These are phyloP conservation scores for Chlorops oryzae DNA, from an alignment of 1,140 invertebrate species.

Conservation along the genomic window DNA sequence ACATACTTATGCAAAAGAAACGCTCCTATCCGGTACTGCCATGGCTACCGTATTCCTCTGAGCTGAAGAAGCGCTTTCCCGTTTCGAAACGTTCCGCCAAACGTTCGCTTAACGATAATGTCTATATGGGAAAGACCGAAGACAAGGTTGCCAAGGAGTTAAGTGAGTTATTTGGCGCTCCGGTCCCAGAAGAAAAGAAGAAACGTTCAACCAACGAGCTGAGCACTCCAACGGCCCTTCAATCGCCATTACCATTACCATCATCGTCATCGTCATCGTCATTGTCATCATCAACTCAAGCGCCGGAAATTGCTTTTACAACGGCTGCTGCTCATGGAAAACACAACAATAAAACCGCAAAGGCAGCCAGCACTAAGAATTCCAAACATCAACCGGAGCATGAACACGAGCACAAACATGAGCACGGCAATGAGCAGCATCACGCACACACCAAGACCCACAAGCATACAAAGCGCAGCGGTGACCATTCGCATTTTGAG, in stretches of 20 bases:
- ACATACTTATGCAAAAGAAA: conserved; percentile 50
- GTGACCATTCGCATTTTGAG: conserved; percentile 32
- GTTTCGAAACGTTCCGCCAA: conserved; percentile 55
- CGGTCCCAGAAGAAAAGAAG: conserved; percentile 48
- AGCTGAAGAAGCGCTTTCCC: conserved; percentile 55
- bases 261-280: too few species aligned
- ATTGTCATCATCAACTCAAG: too few species aligned
- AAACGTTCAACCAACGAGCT: conserved; percentile 48
- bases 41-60: conserved; percentile 41
- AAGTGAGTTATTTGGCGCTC: conserved; percentile 50
- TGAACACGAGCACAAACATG: conserved; percentile 6
- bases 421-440: neutral
- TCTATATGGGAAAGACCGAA: conserved; percentile 29
- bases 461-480: conserved; percentile 39
- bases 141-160: conserved; percentile 45
- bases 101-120: conserved; percentile 10
- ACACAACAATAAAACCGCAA: too few species aligned
- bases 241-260: too few species aligned
- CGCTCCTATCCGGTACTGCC: conserved; percentile 42
- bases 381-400: too few species aligned
- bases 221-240: conserved; percentile 6
- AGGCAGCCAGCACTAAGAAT: too few species aligned
- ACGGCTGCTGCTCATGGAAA: too few species aligned
- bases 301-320: too few species aligned
- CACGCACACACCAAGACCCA: conserved; percentile 19